Evolutionary conservation across 2,113 vertebrate genomes (phyloP).

Genomic region (Rhodinocichla rosea): DNA sequence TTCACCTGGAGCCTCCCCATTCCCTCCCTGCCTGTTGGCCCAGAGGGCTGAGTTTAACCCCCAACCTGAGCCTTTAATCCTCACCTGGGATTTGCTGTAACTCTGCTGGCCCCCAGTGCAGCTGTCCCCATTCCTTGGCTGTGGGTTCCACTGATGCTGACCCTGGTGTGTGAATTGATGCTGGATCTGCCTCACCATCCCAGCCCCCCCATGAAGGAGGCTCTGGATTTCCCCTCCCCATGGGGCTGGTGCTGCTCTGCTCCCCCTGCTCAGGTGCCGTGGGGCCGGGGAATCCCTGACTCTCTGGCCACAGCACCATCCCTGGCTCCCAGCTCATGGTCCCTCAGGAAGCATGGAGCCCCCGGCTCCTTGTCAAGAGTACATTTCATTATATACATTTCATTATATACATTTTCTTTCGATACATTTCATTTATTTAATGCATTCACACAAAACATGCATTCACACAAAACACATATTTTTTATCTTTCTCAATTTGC

Average conservation of each 20-base stretch:
- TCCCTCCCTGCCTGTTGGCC: neutral
- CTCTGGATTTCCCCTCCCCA: neutral
- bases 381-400: neutral
- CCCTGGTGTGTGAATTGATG: neutral
- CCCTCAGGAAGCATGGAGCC: neutral
- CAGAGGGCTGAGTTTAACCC: neutral
- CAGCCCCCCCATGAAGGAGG: neutral
- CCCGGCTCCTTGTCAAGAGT: neutral
- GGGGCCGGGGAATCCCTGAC: neutral
- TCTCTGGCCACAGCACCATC: neutral
- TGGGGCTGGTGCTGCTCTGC: neutral
- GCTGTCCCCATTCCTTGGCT: fast-evolving
- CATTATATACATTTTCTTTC: neutral
- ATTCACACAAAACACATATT: neutral
- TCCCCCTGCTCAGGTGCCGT: fast-evolving
- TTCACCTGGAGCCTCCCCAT: neutral
- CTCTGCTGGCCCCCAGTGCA: neutral
- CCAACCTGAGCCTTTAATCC: neutral
- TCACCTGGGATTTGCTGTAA: neutral
- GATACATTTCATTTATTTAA: neutral
- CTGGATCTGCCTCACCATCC: neutral
- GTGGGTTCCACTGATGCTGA: neutral
- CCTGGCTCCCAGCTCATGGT: fast-evolving
- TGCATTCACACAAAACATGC: neutral
- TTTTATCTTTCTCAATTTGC: neutral